A percentile compares a stretch with the other conserved stretches of the same genome.
These are phyloP conservation scores for Micropoecilia bifurca DNA, from an alignment of 2,797 vertebrate species.

Conservation along the genomic window DNA sequence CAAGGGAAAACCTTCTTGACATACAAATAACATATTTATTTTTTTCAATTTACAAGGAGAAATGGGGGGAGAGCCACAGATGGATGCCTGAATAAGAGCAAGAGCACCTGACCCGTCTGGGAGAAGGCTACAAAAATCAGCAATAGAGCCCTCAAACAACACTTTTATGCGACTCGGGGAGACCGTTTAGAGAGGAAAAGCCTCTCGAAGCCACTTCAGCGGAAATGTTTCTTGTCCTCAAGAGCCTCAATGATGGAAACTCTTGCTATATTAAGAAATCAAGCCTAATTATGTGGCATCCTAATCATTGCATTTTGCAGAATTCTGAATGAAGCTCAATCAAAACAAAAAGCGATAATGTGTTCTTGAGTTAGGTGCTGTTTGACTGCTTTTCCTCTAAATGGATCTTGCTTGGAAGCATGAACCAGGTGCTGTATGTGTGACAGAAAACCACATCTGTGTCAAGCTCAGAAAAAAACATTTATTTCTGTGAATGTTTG, in stretches of 20 bases:
- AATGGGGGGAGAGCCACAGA: slow-evolving; percentile 32
- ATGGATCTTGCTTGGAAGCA: slow-evolving; percentile 34
- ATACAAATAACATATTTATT: neutral
- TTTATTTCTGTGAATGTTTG: slow-evolving; percentile 17
- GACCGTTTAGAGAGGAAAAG: slow-evolving; percentile 16
- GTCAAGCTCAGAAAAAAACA: slow-evolving; percentile 33
- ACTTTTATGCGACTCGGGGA: slow-evolving; percentile 44
- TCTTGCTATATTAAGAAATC: slow-evolving; percentile 8
- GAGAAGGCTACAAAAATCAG: slow-evolving; percentile 58
- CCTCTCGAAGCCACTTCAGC: slow-evolving; percentile 37
- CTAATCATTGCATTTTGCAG: slow-evolving; percentile 9
- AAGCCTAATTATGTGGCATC: neutral
- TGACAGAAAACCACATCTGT: slow-evolving; percentile 49
- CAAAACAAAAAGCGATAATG: neutral
- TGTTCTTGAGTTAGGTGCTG: slow-evolving; percentile 3
- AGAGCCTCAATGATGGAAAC: slow-evolving; percentile 24
- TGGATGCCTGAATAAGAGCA: slow-evolving; percentile 33
- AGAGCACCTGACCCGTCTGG: slow-evolving; percentile 59
- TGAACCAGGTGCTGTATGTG: slow-evolving; percentile 24
- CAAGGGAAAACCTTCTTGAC: neutral
- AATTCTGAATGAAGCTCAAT: neutral
- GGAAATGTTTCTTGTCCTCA: slow-evolving; percentile 23
- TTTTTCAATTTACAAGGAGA: slow-evolving; percentile 16
- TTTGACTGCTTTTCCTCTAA: slow-evolving; percentile 15
- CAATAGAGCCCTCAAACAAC: slow-evolving; percentile 51